phyloP scores from a whole-genome alignment of 2,113 vertebrate species.

The Syngnathus floridae region DNA sequence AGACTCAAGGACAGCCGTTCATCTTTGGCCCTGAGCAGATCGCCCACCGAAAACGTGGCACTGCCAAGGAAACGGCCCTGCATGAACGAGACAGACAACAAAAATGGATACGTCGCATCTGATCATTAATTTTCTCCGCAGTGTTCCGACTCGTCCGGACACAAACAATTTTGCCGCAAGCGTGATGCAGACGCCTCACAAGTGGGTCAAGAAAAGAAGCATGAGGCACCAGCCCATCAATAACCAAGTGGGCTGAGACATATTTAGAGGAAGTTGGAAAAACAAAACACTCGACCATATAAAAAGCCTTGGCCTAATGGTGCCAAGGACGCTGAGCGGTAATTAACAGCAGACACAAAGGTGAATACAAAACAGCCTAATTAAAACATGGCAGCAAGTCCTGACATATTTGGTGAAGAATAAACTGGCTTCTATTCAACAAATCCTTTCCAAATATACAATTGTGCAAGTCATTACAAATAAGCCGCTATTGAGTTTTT shows the following conservation, averaged over 20 bases:
- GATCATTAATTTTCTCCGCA: constrained; percentile 9
- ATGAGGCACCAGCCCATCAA: constrained; percentile 51
- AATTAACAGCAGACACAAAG: constrained; percentile 46
- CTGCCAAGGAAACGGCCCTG: constrained; percentile 89
- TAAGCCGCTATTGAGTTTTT: neutral
- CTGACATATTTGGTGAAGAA: neutral
- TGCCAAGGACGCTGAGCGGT: constrained; percentile 38
- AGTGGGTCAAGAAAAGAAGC: constrained; percentile 60
- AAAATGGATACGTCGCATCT: neutral
- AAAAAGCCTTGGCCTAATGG: neutral
- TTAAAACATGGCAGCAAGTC: constrained; percentile 16
- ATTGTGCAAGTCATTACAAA: neutral
- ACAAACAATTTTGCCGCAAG: constrained; percentile 46
- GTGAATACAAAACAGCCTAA: constrained; percentile 27
- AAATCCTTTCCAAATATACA: neutral
- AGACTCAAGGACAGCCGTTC: constrained; percentile 83
- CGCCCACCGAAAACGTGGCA: constrained; percentile 83
- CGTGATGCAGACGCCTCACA: constrained; percentile 46
- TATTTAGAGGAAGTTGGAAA: constrained; percentile 22
- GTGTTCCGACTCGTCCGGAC: constrained; percentile 30
- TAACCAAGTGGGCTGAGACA: constrained; percentile 48
- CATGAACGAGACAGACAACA: constrained; percentile 43
- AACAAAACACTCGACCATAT: constrained; percentile 4
- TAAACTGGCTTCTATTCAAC: neutral
- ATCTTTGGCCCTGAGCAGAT: constrained; percentile 87